A percentile compares a stretch with the other conserved stretches of the same genome.
These are phyloP conservation scores for Ernsta delagoae DNA, from an alignment of 2,888 invertebrate species.

Conservation along the genomic window DNA sequence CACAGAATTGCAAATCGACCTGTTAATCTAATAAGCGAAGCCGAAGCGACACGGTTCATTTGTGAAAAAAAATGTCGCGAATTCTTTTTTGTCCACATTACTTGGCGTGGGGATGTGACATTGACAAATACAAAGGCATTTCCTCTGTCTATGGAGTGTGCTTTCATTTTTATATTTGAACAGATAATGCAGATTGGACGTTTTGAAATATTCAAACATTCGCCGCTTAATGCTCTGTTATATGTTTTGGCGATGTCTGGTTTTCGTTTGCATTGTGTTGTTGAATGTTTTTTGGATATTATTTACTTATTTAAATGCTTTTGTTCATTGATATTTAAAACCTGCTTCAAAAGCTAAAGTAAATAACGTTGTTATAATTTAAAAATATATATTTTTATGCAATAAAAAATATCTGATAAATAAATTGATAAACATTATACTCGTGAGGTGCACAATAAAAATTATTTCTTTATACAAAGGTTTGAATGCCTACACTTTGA, in stretches of 20 bases:
- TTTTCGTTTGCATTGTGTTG: conserved; percentile 21
- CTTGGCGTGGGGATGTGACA: conserved; percentile 68
- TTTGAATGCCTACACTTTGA: background rate
- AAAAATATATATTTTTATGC: too few species aligned
- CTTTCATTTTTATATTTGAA: conserved; percentile 69
- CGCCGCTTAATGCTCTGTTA: conserved; percentile 30
- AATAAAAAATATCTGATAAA: too few species aligned
- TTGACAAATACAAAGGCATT: conserved; percentile 83
- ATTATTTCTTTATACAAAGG: background rate
- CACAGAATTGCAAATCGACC: conserved; percentile 83
- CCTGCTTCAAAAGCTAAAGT: too few species aligned
- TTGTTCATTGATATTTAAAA: too few species aligned
- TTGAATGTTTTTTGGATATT: background rate
- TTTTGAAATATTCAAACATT: conserved; percentile 52
- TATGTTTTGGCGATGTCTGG: conserved; percentile 31
- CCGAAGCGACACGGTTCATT: conserved; percentile 4
- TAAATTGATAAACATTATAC: too few species aligned
- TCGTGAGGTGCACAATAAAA: too few species aligned
- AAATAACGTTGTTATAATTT: too few species aligned
- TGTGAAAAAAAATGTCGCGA: conserved; percentile 71
- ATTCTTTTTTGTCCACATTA: conserved; percentile 64
- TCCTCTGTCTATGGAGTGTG: conserved; percentile 67
- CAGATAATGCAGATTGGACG: conserved; percentile 74
- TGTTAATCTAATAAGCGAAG: conserved; percentile 82
- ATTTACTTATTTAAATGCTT: too few species aligned